A percentile compares a stretch with the other conserved stretches of the same genome.
Conservation (phyloP, 2,888 invertebrate species). For the Paralinhomoeus sp. region DNA sequence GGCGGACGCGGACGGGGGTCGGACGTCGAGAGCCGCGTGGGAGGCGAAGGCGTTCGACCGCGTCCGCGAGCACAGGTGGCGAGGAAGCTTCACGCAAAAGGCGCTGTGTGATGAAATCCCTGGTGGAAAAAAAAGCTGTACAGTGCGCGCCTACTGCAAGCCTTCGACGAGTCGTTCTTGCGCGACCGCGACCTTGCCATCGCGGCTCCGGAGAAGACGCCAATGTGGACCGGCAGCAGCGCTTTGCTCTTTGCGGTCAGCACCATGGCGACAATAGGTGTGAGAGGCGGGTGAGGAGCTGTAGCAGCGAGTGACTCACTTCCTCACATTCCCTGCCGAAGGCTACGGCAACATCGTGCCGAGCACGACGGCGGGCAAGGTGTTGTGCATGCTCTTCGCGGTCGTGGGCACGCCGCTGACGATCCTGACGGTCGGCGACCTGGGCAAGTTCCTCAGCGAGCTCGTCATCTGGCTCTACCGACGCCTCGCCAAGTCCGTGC, state of each 20-base stretch:
- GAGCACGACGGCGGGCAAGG: slow-evolving; percentile 17
- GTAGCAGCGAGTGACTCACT: not conserved
- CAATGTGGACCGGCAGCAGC: slow-evolving; percentile 23
- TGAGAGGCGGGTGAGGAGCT: not conserved
- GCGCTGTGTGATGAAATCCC: no score
- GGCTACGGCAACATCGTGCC: slow-evolving; percentile 25
- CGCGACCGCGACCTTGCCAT: no score
- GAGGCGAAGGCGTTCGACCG: no score
- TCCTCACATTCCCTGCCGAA: not conserved
- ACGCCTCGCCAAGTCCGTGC: slow-evolving; percentile 7
- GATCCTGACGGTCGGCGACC: slow-evolving; percentile 23
- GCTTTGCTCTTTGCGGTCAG: slow-evolving; percentile 24
- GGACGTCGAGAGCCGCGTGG: no score
- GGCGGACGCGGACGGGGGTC: no score
- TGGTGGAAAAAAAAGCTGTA: no score
- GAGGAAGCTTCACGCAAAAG: no score
- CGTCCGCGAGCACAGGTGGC: no score
- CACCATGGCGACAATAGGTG: slow-evolving; percentile 25
- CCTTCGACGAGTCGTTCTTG: no score
- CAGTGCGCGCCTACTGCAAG: no score
- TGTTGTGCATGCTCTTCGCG: slow-evolving; percentile 23
- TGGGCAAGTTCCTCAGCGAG: slow-evolving; percentile 25
- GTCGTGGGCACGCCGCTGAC: slow-evolving; percentile 23
- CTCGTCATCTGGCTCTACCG: slow-evolving; percentile 23
- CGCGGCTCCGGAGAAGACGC: no score